Conservation (phyloP, 1,140 invertebrate genomes). For the Polypedilum vanderplanki region DNA sequence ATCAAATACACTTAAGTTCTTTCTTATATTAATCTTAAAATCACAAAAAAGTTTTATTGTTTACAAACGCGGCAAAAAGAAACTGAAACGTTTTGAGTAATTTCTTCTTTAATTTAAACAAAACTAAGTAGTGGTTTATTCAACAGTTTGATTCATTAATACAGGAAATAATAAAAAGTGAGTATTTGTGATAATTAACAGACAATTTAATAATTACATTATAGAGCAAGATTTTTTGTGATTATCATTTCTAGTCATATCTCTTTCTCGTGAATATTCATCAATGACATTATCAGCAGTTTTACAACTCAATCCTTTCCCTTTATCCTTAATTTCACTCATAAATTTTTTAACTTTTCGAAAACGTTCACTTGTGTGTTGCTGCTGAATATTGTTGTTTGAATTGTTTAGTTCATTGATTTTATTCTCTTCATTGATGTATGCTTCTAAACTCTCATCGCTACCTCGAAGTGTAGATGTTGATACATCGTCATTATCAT, state of each 20-base stretch:
- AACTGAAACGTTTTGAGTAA: too few relatives aligned
- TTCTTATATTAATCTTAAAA: too few relatives aligned
- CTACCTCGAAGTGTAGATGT: not conserved
- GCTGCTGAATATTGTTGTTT: not conserved
- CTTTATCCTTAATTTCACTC: not conserved
- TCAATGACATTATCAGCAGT: not conserved
- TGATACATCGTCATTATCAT: conserved; percentile 12
- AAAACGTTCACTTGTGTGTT: not conserved
- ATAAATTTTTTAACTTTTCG: not conserved
- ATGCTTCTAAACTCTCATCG: conserved; percentile 5
- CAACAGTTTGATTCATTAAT: too few relatives aligned
- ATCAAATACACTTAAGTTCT: too few relatives aligned
- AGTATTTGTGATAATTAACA: not conserved
- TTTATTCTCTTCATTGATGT: conserved; percentile 23
- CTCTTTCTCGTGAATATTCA: not conserved
- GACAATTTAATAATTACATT: not conserved
- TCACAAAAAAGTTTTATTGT: too few relatives aligned
- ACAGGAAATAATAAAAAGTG: not conserved
- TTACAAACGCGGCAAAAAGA: too few relatives aligned
- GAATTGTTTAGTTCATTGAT: not conserved
- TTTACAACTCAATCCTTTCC: not conserved
- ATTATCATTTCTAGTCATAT: not conserved
- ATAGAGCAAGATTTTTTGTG: not conserved
- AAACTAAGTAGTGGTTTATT: too few relatives aligned
- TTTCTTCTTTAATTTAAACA: too few relatives aligned